Evolutionary conservation across 2,797 vertebrate species (phyloP).

Genomic region (Diplodus puntazzo): DNA sequence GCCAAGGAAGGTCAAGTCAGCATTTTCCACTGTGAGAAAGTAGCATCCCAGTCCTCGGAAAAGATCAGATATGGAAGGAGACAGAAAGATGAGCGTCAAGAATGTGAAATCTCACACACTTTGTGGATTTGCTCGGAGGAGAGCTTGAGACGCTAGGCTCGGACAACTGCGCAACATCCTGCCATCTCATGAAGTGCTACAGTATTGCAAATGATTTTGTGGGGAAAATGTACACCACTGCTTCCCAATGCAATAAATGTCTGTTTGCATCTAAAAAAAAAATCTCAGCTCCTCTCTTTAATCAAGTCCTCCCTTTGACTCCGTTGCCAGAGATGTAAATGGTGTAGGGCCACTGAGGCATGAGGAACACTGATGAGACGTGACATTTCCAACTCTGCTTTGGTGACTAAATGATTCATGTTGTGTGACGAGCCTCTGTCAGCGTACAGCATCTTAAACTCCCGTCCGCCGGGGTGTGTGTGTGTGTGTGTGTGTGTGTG

Average conservation of each 20-base stretch:
- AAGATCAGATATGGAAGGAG: conserved; percentile 49
- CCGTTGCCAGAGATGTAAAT: conserved; percentile 54
- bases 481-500: conserved; percentile 33
- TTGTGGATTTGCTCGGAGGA: conserved; percentile 37
- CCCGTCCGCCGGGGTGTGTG: conserved; percentile 26
- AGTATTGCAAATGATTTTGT: conserved; percentile 71
- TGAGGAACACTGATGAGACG: conserved; percentile 77
- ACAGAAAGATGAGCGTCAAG: conserved; percentile 36
- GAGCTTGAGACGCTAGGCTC: conserved; percentile 36
- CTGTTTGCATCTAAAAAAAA: conserved; percentile 65
- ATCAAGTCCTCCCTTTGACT: conserved; percentile 64
- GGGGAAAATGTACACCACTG: conserved; percentile 72
- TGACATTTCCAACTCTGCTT: conserved; percentile 86
- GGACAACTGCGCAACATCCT: conserved; percentile 59
- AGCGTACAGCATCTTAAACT: conserved; percentile 71
- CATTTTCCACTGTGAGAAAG: conserved; percentile 76
- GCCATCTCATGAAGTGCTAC: conserved; percentile 59
- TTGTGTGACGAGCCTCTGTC: conserved; percentile 81
- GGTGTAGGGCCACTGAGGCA: conserved; percentile 60
- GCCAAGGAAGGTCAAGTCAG: conserved; percentile 66
- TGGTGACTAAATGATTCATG: conserved; percentile 88
- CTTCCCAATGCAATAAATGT: conserved; percentile 79
- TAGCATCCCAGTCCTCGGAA: conserved; percentile 61
- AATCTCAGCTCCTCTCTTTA: conserved; percentile 77
- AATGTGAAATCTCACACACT: conserved; percentile 54